Evolutionary conservation across 2,113 vertebrate genomes (phyloP).

Genomic region (Panthera tigris): DNA sequence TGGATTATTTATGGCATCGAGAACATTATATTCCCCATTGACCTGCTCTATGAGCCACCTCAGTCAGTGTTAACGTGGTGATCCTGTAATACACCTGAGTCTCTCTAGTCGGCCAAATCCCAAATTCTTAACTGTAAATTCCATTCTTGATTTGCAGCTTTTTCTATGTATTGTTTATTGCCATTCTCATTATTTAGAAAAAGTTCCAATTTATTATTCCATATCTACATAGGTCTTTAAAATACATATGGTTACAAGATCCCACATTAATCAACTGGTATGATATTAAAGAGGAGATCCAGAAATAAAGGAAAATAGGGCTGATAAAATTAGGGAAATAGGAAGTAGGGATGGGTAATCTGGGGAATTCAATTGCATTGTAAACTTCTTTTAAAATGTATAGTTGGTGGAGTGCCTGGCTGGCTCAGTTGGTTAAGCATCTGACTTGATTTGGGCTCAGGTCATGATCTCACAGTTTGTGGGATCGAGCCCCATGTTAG

Average conservation of each 20-base stretch:
- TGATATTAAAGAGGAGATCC: slow-evolving; percentile 5
- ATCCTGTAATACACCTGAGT: background rate
- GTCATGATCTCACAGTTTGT: no score
- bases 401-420: no score
- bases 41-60: background rate
- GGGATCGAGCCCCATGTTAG: no score
- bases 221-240: background rate
- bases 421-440: no score
- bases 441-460: no score
- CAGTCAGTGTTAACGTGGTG: background rate
- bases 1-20: background rate
- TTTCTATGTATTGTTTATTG: background rate
- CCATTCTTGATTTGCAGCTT: background rate
- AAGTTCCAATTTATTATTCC: background rate
- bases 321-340: background rate
- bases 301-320: background rate
- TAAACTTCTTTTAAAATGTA: background rate
- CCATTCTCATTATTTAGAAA: background rate
- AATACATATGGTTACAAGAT: background rate
- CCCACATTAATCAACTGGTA: background rate
- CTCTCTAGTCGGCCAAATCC: background rate
- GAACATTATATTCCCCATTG: background rate
- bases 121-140: background rate
- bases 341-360: background rate
- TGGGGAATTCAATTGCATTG: background rate